These are phyloP conservation scores for Centropus bengalensis DNA, from an alignment of 2,113 vertebrate species.

Conservation along the genomic window DNA sequence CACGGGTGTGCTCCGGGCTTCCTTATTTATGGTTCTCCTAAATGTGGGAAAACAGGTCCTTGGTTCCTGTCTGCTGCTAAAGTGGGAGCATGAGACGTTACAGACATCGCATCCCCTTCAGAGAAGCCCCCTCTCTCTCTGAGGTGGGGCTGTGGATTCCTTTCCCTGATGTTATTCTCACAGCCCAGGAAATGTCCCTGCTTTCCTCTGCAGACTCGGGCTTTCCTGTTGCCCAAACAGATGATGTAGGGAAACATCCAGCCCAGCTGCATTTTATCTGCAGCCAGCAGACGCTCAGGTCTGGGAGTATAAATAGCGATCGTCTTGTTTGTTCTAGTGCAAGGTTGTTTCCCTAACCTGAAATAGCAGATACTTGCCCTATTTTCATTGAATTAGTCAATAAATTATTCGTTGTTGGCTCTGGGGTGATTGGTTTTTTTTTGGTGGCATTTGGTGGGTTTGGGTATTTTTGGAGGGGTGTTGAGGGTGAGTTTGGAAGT, in stretches of 20 bases:
- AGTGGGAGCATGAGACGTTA: neutral
- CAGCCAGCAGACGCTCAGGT: neutral
- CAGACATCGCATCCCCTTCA: neutral
- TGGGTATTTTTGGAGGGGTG: neutral
- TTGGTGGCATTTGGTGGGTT: too few relatives aligned
- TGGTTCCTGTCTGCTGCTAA: neutral
- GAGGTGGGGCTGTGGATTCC: neutral
- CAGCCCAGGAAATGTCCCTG: neutral
- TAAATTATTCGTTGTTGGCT: neutral
- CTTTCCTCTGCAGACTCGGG: neutral
- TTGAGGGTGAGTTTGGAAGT: neutral
- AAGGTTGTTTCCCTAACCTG: neutral
- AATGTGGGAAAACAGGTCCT: neutral
- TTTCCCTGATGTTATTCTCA: neutral
- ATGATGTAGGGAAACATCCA: neutral
- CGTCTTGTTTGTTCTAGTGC: neutral
- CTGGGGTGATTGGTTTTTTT: neutral
- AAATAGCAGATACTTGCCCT: neutral
- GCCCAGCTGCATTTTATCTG: neutral
- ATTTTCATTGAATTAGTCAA: neutral
- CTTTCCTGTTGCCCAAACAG: neutral
- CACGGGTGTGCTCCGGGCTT: neutral
- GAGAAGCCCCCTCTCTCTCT: neutral
- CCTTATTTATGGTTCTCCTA: neutral
- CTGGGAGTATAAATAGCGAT: neutral